Evolutionary conservation across 23 tunicate genomes (phyloP), one percentile per base, ranked within the genome.

Genomic region (Halocynthia aurantium): DNA sequence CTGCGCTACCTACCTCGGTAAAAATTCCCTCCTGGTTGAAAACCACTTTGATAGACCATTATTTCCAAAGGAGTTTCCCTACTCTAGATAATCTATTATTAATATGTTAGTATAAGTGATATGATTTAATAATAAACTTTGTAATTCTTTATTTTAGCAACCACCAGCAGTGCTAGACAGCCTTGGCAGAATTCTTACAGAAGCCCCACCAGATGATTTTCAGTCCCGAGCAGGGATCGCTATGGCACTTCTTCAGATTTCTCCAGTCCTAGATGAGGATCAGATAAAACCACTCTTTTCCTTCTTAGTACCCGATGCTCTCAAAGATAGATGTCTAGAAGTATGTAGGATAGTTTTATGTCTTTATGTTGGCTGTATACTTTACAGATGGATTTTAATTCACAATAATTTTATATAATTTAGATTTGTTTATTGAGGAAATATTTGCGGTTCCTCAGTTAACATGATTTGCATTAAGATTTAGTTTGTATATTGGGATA

Each of bases 201-300:
- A 89, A 76, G 19, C 82, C 57, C 79, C 88, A n/a, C 96, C 96
- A 18, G 98, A 92, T 82, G 72, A 86, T 17, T 92, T 55, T 51
- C 81, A 82, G 22, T 15, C 85, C 19, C 71, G 98, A 0, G 55
- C 86, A 56, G 92, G 98, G 2, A 75, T 92, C 50, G 92, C 98
- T 21, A 50, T 51, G 31, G 82, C 88, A 6, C 71, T 92, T 61
- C 50, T 51, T 69, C 70, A 74, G 72, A 78, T 92, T 8, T 71
- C 92, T 18, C 85, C 98, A 7, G 71, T 71, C 11, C 73, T 92
- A 5, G 61, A 82, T 44, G 88, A 75, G 7, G 84, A 86, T 62
- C 83, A 81, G 21, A 58, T 92, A 40, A 68, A 76, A 50, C 17
- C 80, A 51, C 61, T 88, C 22, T 88, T 88, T 76, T 73, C 83